Evolutionary conservation across 2,888 invertebrate genomes (phyloP).

Genomic region (Galeopsomyia nigrocyanea): DNA sequence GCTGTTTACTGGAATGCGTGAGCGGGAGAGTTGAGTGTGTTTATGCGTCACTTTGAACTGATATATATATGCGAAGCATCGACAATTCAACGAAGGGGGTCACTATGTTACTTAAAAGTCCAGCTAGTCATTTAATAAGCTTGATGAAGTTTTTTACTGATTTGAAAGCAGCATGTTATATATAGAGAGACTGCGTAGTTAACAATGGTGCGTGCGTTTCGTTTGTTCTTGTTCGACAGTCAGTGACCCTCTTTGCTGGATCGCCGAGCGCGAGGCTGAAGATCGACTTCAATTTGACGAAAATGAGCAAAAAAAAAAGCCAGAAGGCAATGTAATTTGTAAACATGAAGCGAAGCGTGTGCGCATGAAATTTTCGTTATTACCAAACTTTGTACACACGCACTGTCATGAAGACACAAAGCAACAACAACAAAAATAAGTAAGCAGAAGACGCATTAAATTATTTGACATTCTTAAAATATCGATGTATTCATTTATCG

Average conservation of each 20-base stretch:
- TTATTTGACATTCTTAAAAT: slow-evolving; percentile 47
- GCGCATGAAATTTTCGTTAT: neutral
- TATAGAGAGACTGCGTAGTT: slow-evolving; percentile 28
- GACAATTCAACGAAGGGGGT: slow-evolving; percentile 36
- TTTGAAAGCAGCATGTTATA: neutral
- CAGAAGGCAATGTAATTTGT: slow-evolving; percentile 11
- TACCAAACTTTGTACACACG: slow-evolving; percentile 33
- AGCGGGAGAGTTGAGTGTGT: neutral
- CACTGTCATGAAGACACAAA: slow-evolving; percentile 10
- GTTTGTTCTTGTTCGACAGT: slow-evolving; percentile 21
- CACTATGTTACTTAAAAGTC: slow-evolving; percentile 7
- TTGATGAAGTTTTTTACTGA: neutral
- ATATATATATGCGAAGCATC: slow-evolving; percentile 2
- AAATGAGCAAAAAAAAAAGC: slow-evolving; percentile 14
- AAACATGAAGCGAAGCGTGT: slow-evolving; percentile 3
- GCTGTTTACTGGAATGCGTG: neutral
- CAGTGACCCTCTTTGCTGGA: slow-evolving; percentile 40
- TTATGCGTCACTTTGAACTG: neutral
- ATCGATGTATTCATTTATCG: slow-evolving; percentile 45
- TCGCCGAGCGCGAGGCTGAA: neutral
- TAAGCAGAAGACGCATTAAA: slow-evolving; percentile 39
- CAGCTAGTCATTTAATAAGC: slow-evolving; percentile 34
- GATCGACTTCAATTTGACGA: neutral
- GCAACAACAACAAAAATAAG: slow-evolving; percentile 7
- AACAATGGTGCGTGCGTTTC: neutral